Percentiles rank a stretch among this genome's conserved stretches.
Conservation (phyloP, 2,888 invertebrate species). For the Drosophila subquinaria region DNA sequence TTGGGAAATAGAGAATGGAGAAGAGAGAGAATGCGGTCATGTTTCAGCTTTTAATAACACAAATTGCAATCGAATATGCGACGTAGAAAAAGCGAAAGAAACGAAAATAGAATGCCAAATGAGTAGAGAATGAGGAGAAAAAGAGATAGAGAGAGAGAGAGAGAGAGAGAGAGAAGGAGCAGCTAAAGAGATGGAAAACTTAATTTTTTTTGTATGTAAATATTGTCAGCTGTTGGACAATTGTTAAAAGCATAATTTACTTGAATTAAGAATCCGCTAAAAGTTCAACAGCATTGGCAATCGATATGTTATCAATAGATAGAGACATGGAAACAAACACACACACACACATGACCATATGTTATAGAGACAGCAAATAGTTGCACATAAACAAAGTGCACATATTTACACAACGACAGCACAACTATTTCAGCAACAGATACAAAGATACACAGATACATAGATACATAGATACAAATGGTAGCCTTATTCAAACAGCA, state of each 20-base stretch:
- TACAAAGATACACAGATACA: slow-evolving; percentile 8
- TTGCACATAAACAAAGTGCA: slow-evolving; percentile 10
- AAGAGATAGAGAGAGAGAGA: neutral
- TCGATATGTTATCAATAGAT: slow-evolving; percentile 8
- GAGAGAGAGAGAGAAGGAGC: no score
- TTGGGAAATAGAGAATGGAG: slow-evolving; percentile 1
- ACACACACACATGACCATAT: neutral
- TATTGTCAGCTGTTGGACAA: slow-evolving; percentile 17
- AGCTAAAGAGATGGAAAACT: slow-evolving; percentile 42
- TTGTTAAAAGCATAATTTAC: slow-evolving; percentile 43
- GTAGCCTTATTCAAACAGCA: slow-evolving; percentile 57
- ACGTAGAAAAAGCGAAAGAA: slow-evolving; percentile 5
- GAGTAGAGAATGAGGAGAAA: no score
- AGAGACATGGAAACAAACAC: neutral
- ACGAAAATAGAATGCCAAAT: slow-evolving; percentile 67
- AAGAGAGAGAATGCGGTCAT: slow-evolving; percentile 28
- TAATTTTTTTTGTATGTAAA: slow-evolving; percentile 50
- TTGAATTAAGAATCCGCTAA: slow-evolving; percentile 18
- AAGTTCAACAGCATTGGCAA: slow-evolving; percentile 11
- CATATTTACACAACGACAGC: slow-evolving; percentile 17
- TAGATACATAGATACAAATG: slow-evolving; percentile 4
- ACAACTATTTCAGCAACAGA: slow-evolving; percentile 14
- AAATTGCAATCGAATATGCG: slow-evolving; percentile 76
- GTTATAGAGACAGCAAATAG: slow-evolving; percentile 1
- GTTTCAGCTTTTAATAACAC: slow-evolving; percentile 73